phyloP scores from a whole-genome alignment of 2,113 vertebrate species.

The Cryptomyrus ogoouensis region DNA sequence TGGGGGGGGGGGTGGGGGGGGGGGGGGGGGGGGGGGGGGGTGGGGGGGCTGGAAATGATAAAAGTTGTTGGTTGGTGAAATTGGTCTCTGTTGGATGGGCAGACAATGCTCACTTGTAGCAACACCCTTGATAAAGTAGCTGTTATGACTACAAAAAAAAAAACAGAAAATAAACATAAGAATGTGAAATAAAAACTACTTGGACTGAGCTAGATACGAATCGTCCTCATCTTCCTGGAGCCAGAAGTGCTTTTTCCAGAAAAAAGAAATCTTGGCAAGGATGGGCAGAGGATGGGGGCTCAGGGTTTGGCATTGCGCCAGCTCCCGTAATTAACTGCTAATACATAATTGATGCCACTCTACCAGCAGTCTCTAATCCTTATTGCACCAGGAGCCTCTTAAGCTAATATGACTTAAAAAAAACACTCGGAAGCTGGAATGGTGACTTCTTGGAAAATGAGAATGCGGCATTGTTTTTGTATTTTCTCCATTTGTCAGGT shows the following conservation, averaged over 20 bases:
- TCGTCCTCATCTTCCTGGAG: neutral
- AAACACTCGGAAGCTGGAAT: neutral
- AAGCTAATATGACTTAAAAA: neutral
- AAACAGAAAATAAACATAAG: neutral
- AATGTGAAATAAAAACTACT: neutral
- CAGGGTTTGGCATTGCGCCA: neutral
- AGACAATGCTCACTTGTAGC: neutral
- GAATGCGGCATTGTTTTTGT: neutral
- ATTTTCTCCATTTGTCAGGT: neutral
- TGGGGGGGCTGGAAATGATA: neutral
- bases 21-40: no score
- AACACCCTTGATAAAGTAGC: neutral
- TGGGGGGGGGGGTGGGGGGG: no score
- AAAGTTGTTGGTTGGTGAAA: neutral
- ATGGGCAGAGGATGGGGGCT: neutral
- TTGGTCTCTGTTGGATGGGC: neutral
- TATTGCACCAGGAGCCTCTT: slow-evolving; percentile 1
- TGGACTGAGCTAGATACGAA: neutral
- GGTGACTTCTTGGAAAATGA: neutral
- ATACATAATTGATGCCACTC: slow-evolving; percentile 16
- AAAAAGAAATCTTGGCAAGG: neutral
- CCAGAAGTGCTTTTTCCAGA: neutral
- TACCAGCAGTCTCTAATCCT: slow-evolving; percentile 9
- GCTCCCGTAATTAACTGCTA: slow-evolving; percentile 4
- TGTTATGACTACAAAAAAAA: neutral